Evolutionary conservation across 1,140 invertebrate species (phyloP), one percentile per base, ranked within the genome.

Genomic region (Pemphigus obesinymphae): DNA sequence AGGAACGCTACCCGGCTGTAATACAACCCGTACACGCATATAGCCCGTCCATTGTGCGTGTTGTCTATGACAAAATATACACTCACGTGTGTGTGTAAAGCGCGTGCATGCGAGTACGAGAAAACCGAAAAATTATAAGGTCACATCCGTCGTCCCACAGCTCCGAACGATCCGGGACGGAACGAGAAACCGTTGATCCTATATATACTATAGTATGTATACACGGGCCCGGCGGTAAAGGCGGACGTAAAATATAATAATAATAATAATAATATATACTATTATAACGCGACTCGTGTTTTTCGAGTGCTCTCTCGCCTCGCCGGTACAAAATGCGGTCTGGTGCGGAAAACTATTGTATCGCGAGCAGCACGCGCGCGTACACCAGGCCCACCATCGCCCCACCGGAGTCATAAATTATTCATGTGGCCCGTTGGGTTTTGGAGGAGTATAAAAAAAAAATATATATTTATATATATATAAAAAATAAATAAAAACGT

Each of bases 371-470:
- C 50, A 53, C 31, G 45, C 50, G 73, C 31, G 50, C 50, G n/a
- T 26, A 31, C 29, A 53, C 29, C 31, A 15, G n/a, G 43, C 31
- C 15, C 34, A 34, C 63, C 20, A 17, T 15, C 50, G 37, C 75
- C 34, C 29, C 10, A 11, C 43, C 43, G 43, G 8, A 26, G 76
- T 80, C 76, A 80, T 80, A 80, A 80, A 80, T 80, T 80, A 80
- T 80, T 80, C 76, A 80, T 63, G 50, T 26, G 15, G 50, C n/a
- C 23, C 34, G 37, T 80, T 31, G 70, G 70, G 31, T 55, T 73
- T 73, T 48, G 53, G 23, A 34, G 73, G 31, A 75, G 23, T 3
- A 58, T 58, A 58, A 72, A 70, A 43, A 40, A 45, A 43, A 70
- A 70, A 40, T 17, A 58, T n/a, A n/a, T 48, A 48, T 13, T 7